Conservation (phyloP, 2,888 invertebrate species). For the Schizaphis graminum region DNA sequence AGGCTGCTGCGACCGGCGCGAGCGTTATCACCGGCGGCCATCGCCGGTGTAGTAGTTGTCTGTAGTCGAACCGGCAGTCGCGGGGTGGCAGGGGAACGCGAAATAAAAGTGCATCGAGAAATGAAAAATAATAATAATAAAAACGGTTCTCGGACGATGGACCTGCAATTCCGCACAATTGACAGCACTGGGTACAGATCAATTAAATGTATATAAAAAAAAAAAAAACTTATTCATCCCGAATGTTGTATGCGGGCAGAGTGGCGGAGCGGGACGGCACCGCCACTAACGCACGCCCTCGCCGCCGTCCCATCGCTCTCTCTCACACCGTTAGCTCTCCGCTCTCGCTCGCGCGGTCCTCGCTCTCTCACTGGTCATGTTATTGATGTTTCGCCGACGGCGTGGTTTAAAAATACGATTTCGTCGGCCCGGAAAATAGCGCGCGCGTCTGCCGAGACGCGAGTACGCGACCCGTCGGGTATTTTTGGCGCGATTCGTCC, state of each 20-base stretch:
- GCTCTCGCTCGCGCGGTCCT: background rate
- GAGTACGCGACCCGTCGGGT: background rate
- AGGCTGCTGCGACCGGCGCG: background rate
- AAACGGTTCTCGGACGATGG: conserved; percentile 52
- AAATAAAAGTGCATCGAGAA: conserved; percentile 31
- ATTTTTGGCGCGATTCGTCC: background rate
- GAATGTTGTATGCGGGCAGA: conserved; percentile 28
- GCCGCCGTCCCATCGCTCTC: background rate
- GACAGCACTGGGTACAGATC: conserved; percentile 64
- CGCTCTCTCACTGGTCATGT: background rate
- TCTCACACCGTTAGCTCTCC: background rate
- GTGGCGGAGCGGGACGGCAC: background rate
- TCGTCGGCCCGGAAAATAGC: conserved; percentile 14
- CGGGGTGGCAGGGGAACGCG: background rate
- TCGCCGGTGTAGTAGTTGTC: conserved; percentile 18
- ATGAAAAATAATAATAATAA: background rate
- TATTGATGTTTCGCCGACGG: conserved; percentile 56
- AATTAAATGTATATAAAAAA: conserved; percentile 39
- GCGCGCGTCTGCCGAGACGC: background rate
- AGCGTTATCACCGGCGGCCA: conserved; percentile 8
- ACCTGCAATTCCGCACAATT: conserved; percentile 62
- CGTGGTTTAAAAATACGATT: conserved; percentile 20
- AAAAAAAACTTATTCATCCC: conserved; percentile 39
- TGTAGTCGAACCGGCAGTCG: background rate
- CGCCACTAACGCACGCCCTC: background rate